Evolutionary conservation across 2,888 invertebrate species (phyloP).

Genomic region (Ephialtes manifestator): DNA sequence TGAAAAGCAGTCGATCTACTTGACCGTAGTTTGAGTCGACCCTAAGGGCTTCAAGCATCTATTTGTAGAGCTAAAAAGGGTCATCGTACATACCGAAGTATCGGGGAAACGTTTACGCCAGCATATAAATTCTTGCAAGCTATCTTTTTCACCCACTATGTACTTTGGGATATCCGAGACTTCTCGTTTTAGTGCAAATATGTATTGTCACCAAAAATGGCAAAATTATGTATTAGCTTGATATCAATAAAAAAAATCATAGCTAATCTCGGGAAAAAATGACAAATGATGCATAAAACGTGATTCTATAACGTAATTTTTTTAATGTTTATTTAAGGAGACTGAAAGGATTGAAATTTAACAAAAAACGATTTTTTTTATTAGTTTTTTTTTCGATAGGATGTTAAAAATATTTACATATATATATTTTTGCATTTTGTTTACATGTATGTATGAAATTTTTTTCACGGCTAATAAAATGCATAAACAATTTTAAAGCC

Average conservation of each 20-base stretch:
- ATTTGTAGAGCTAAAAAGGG: constrained; percentile 38
- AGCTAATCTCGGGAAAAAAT: not conserved
- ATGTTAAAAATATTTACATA: no score
- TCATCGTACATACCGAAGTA: constrained; percentile 31
- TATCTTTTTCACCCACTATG: constrained; percentile 6
- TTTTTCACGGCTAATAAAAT: no score
- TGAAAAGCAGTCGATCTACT: constrained; percentile 19
- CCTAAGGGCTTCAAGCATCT: not conserved
- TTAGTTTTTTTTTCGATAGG: no score
- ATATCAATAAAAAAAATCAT: not conserved
- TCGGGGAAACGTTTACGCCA: constrained; percentile 6
- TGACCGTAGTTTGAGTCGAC: not conserved
- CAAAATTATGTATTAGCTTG: not conserved
- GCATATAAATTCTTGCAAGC: constrained; percentile 9
- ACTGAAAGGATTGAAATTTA: no score
- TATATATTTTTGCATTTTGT: no score
- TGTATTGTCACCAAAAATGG: not conserved
- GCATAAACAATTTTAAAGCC: no score
- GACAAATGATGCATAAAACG: not conserved
- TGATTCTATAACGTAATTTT: not conserved
- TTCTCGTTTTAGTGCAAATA: not conserved
- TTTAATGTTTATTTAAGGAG: not conserved
- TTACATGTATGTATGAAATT: no score
- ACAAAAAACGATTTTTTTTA: no score
- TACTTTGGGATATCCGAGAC: constrained; percentile 18